Evolutionary conservation across 2,888 invertebrate species (phyloP), one percentile per base, ranked within the genome.

Genomic region (Dynastes hyllus): DNA sequence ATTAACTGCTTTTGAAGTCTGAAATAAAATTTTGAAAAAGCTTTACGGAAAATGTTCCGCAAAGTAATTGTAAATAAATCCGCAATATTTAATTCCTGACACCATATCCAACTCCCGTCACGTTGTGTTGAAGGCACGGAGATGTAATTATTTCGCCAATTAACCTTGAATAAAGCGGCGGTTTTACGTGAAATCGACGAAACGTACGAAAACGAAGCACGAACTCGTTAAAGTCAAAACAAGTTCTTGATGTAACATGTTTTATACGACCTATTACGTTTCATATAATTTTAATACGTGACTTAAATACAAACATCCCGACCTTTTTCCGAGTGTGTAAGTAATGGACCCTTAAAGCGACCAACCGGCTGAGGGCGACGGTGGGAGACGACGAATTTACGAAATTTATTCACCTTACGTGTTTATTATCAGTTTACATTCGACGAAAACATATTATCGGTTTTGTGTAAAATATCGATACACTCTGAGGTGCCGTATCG

Each of bases 241-340:
- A 77, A 77, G 77, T 77, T 77, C 55, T 61, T 77, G 77, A 77
- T 77, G 77, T 77, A 77, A 77, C 77, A 69, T 77, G 77, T 77
- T 69, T 77, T 77, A 69, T 77, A 69, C 77, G 58, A 77, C 69
- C 78, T 76, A 79, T 79, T 79, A 76, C 79, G 67, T 69, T 76
- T 76, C 79, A 73, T 79, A 79, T 79, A 79, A 79, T 79, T 79
- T 79, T 76, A 79, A 79, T 79, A 79, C 79, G 79, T 79, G 79
- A 79, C 79, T 76, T 69, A 76, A 79, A 76, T 79, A 67, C 76
- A 73, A 79, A 79, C 66, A 73, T 65, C 73, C 45, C 73, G 55
- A 71, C 75, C 66, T 78, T 69, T 77, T 75, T 75, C 61, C 61
- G 73, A 75, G 61, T 63, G 58, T 37, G 61, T 63, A 75, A 75